A percentile compares a stretch with the other conserved stretches of the same genome.
phyloP scores from a whole-genome alignment of 2,797 vertebrate genomes.

The Masticophis lateralis region DNA sequence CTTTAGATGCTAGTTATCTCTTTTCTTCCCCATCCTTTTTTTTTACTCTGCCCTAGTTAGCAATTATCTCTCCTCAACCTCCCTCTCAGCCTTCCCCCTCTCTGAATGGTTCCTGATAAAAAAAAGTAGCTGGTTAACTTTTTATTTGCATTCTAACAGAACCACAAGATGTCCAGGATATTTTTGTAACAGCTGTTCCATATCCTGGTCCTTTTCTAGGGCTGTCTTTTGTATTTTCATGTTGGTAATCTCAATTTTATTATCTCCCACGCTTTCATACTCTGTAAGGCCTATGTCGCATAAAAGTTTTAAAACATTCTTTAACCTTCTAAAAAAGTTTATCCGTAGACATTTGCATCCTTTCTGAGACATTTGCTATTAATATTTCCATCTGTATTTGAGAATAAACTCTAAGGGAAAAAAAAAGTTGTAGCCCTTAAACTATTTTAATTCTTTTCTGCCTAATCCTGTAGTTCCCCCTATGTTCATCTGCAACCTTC shows the following conservation, averaged over 20 bases:
- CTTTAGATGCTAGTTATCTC: background rate
- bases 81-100: background rate
- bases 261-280: background rate
- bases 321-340: background rate
- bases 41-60: background rate
- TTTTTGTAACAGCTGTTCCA: background rate
- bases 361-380: background rate
- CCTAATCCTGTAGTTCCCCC: background rate
- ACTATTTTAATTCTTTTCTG: background rate
- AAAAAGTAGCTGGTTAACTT: background rate
- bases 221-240: background rate
- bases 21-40: background rate
- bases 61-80: background rate
- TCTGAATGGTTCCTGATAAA: background rate
- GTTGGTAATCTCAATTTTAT: background rate
- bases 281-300: background rate
- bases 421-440: background rate
- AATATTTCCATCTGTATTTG: background rate
- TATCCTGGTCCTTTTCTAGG: background rate
- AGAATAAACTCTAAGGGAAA: background rate
- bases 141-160: background rate
- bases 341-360: background rate
- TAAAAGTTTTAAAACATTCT: background rate
- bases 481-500: background rate
- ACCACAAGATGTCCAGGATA: background rate